Base-by-base conservation (phyloP, 1,140 invertebrate species). In the Drosophila equinoxialis region DNA sequence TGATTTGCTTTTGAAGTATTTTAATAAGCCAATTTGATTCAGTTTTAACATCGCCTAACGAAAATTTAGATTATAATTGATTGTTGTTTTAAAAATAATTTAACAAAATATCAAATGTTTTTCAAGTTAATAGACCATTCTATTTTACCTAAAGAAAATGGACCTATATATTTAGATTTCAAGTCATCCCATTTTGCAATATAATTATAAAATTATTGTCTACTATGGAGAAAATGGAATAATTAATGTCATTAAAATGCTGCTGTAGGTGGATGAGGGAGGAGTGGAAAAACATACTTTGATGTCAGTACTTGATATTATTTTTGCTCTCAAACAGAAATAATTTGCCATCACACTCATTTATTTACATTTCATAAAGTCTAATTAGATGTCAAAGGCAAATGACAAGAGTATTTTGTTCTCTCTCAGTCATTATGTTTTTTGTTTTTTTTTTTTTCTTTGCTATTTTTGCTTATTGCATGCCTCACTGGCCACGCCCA, bases 301-400 rank as follows among this genome's bases (percentile, higher is more conserved):
- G 45, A 51, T 51, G 45, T 51, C 17, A 51, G 45, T 51, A 51
- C 20, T 51, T 51, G 45, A 51, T 51, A 51, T 23, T 23, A 51
- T 51, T 51, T 51, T 51, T n/a, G 20, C 45, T 51, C 7, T 51
- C 20, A 51, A 37, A 68, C 74, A 65, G 70, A 65, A 74, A 68
- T 75, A 37, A 71, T 60, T 69, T 60, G 48, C 60, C 41, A 60
- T 33, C 57, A 48, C 23, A 51, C 17, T 51, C 45, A 51, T 51
- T 54, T 37, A 67, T 39, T 57, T 58, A 30, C 26, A 57, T 58
- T 51, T 68, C 61, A 51, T 61, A 14, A 65, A 55, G 54, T 55
- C 57, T 59, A 59, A 59, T 59, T 59, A 59, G 57, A 59, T 59
- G 57, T 59, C 57, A 59, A 59, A 59, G 14, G 33, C 57, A 59